Evolutionary conservation across 2,888 invertebrate species (phyloP), one percentile per base, ranked within the genome.

Genomic region (Cheilosia soror): DNA sequence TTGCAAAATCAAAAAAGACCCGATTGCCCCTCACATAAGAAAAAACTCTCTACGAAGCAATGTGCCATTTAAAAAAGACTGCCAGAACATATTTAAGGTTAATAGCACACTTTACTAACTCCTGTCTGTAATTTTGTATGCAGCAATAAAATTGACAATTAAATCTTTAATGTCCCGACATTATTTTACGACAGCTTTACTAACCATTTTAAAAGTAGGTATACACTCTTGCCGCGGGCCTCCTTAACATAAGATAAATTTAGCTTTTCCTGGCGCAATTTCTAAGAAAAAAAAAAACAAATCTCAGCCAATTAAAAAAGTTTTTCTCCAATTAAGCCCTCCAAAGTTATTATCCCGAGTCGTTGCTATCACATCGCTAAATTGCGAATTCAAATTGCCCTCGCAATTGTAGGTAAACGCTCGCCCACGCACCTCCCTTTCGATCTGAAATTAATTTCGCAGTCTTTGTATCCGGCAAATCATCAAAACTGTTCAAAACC

Each of bases 261-360:
- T 6, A 37, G 33, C 25, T 49, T 11, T 25, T 65, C 25, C 15
- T 51, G 13, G 33, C 5, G 25, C 13, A 33, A 51, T 5, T n/a
- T 5, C 49, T 9, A 7, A 20, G 2, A 20, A 20, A 20, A 20
- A 20, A 13, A 31, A 31, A 37, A 49, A 69, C 37, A 58, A 58
- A 58, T 69, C n/a, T n/a, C 44, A 9, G 6, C n/a, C 37, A 69
- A 69, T 69, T 69, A 57, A 57, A 37, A 57, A 69, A 69, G 25
- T 55, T 57, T 33, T 42, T 5, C 6, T 47, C 7, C 42, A 44
- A 47, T 57, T 47, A 58, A n/a, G 31, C 20, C 51, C 53, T n/a
- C 2, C 13, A 37, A 25, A 49, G 47, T 25, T 27, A 53, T 53
- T 29, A 13, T 27, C 29, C 5, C 25, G 11, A 4, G 7, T 1